phyloP scores from a whole-genome alignment of 1,140 invertebrate species.

The Papilio polyxenes region DNA sequence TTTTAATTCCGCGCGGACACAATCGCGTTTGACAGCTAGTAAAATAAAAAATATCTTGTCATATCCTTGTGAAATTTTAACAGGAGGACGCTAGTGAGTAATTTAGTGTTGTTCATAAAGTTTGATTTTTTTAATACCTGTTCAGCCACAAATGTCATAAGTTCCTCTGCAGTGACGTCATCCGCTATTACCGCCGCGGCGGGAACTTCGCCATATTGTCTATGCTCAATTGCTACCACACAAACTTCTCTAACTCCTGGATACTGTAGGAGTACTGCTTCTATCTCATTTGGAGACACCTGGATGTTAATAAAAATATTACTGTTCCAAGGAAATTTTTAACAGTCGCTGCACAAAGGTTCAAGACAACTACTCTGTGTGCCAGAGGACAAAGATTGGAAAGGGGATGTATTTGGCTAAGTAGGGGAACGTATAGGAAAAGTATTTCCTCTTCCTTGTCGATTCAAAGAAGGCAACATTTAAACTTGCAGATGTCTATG shows the following conservation, averaged over 20 bases:
- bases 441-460: slow-evolving; percentile 63
- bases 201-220: slow-evolving; percentile 29
- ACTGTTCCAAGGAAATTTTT: too few species aligned
- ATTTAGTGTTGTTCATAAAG: too few species aligned
- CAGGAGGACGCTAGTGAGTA: too few species aligned
- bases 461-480: slow-evolving; percentile 76
- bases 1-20: too few species aligned
- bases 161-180: not conserved
- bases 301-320: not conserved
- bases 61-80: too few species aligned
- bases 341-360: not conserved
- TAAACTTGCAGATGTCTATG: too few species aligned
- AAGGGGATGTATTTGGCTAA: too few species aligned
- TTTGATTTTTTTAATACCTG: not conserved
- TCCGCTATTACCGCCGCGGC: slow-evolving; percentile 29
- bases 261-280: slow-evolving; percentile 83
- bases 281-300: slow-evolving; percentile 84
- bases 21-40: too few species aligned
- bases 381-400: too few species aligned
- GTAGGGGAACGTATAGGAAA: too few species aligned
- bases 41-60: too few species aligned
- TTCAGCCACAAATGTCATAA: slow-evolving; percentile 2
- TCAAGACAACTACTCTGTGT: too few species aligned
- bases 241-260: slow-evolving; percentile 83
- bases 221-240: slow-evolving; percentile 71